Base-by-base conservation (phyloP, 2,888 invertebrate genomes). In the Sinopyrophorus schimmeli region DNA sequence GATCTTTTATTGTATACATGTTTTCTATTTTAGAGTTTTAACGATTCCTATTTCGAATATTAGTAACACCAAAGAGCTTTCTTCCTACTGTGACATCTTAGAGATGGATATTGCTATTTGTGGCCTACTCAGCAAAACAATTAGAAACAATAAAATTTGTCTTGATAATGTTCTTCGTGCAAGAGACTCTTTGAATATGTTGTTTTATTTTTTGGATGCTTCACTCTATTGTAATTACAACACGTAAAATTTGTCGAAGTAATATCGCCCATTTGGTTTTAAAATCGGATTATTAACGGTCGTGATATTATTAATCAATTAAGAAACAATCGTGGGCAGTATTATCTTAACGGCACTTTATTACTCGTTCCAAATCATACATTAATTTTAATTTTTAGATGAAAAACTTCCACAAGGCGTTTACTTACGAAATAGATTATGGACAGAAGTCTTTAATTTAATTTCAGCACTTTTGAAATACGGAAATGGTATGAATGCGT, bases 91-190 rank as follows among this genome's bases (percentile, higher is more conserved):
- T 44, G 77, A 77, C 26, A 65, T 77, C 42, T 52, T 80, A 37
- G 76, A 77, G 64, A 78, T 80, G 78, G 74, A 77, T 54, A 66
- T 72, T 1, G 66, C 69, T 16, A 66, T 80, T 24, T 78, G 77
- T 53, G 65, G 65, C 11, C 62, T 77, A 11, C 61, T 80, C 24
- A 72, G 69, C 1, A 74, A 71, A 55, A 69, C 75, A 24, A 69
- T 76, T 3, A 62, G 63, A 14, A 59, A 68, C 17, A 75, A 73
- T 59, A 55, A 63, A 4, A 68, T 65, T 24, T 74, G 76, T 54
- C 63, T 73, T 18, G 66, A 67, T 2, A 70, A 72, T 6, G 65
- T 77, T 24, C 61, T 73, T 20, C 76, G 78, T 57, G 74, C 77
- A 0, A 66, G 73, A 10, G 77, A 79, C 49, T 76, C 76, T 47